A percentile compares a stretch with the other conserved stretches of the same genome.
phyloP scores from a whole-genome alignment of 92 coral and sea anemone species.

The Epizoanthus scotinus region DNA sequence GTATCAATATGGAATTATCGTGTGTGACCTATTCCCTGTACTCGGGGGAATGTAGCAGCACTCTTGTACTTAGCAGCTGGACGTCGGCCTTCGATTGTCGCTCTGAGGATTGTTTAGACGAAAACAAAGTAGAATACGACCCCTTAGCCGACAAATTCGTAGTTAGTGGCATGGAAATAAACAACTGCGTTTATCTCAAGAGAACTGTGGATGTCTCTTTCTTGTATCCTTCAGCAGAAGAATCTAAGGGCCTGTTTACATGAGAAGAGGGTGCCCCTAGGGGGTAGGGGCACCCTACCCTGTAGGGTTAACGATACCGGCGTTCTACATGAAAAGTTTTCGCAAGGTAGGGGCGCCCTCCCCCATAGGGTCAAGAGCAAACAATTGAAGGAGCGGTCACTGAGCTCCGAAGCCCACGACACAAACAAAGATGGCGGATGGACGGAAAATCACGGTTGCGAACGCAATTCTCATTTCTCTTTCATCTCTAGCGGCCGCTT shows the following conservation, averaged over 20 bases:
- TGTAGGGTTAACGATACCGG: too few relatives aligned
- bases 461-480: slow-evolving; percentile 18
- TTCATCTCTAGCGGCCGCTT: slow-evolving; percentile 3
- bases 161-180: slow-evolving; percentile 38
- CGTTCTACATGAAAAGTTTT: too few relatives aligned
- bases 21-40: slow-evolving; percentile 28
- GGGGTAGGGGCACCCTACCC: too few relatives aligned
- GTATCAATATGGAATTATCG: slow-evolving; percentile 1
- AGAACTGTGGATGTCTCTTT: not conserved
- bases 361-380: too few relatives aligned
- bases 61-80: slow-evolving; percentile 31
- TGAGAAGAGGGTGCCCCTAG: too few relatives aligned
- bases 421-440: too few relatives aligned
- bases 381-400: too few relatives aligned
- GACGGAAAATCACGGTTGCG: not conserved
- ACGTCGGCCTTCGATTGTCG: slow-evolving; percentile 39
- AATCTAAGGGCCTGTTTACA: too few relatives aligned
- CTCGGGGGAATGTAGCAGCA: slow-evolving; percentile 39
- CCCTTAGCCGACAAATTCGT: slow-evolving; percentile 48
- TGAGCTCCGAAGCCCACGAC: too few relatives aligned
- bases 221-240: slow-evolving; percentile 26
- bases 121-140: slow-evolving; percentile 29
- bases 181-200: slow-evolving; percentile 36
- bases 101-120: slow-evolving; percentile 39
- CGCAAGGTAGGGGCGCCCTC: too few relatives aligned